A percentile compares a stretch with the other conserved stretches of the same genome.
These are phyloP conservation scores for Squalus acanthias DNA, from an alignment of 2,797 vertebrate genomes.

Conservation along the genomic window DNA sequence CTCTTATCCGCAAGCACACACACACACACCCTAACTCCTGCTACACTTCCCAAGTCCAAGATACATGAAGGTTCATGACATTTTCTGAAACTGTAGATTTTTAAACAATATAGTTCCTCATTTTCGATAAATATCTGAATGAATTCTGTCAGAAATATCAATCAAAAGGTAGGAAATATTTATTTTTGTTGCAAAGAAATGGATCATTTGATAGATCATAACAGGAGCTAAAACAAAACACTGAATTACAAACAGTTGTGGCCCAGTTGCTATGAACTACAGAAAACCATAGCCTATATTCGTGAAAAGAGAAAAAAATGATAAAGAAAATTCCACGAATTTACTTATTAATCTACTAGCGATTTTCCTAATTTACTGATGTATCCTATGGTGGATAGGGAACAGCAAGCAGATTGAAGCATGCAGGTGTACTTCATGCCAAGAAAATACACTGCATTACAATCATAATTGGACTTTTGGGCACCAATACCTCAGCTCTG, in stretches of 20 bases:
- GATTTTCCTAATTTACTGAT: neutral
- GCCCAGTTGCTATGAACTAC: neutral
- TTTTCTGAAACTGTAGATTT: neutral
- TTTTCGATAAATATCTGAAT: neutral
- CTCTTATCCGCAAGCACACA: too few relatives aligned
- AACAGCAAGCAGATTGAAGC: neutral
- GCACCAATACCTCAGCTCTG: neutral
- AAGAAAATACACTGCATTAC: neutral
- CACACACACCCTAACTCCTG: too few relatives aligned
- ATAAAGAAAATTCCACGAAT: neutral
- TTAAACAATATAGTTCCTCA: neutral
- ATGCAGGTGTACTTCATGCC: neutral
- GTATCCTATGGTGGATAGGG: neutral
- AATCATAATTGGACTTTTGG: neutral
- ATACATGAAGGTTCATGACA: neutral
- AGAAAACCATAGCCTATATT: neutral
- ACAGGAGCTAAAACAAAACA: neutral
- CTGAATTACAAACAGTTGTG: neutral
- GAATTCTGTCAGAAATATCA: neutral
- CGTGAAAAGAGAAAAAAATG: neutral
- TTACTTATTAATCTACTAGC: neutral
- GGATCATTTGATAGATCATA: neutral
- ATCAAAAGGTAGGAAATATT: neutral
- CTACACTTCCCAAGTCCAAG: too few relatives aligned
- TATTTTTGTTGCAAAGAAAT: neutral